phyloP scores from a whole-genome alignment of 2,113 vertebrate species.

The Aphyosemion australe region DNA sequence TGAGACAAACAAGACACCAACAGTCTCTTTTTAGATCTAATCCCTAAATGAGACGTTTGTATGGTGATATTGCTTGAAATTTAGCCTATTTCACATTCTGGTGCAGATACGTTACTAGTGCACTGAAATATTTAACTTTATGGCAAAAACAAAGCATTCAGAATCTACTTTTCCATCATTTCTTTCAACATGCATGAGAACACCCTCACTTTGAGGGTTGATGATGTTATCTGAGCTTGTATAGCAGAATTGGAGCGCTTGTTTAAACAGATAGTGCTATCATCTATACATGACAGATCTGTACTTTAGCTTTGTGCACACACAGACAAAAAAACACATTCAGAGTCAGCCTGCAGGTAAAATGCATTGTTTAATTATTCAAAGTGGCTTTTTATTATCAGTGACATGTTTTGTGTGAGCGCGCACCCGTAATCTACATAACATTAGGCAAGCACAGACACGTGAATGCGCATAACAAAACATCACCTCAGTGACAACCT shows the following conservation, averaged over 20 bases:
- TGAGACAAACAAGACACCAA: neutral
- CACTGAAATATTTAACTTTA: no score
- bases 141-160: neutral
- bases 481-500: conserved; percentile 24
- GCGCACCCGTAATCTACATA: neutral
- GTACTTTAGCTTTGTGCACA: neutral
- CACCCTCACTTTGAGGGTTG: conserved; percentile 1
- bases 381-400: conserved; percentile 4
- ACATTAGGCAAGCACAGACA: neutral
- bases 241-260: conserved; percentile 26
- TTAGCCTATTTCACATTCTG: neutral
- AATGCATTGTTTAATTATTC: neutral
- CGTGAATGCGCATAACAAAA: neutral
- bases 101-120: no score
- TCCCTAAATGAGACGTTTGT: neutral
- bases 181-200: conserved; percentile 9
- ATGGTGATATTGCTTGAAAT: neutral
- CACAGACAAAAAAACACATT: neutral
- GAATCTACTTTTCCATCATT: conserved; percentile 16
- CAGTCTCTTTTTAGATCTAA: neutral
- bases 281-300: conserved; percentile 28
- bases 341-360: neutral
- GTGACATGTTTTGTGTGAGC: conserved; percentile 11
- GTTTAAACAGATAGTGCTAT: conserved; percentile 37
- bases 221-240: conserved; percentile 35